These are phyloP conservation scores for Antheraea pernyi DNA, from an alignment of 1,140 invertebrate species.

Conservation along the genomic window DNA sequence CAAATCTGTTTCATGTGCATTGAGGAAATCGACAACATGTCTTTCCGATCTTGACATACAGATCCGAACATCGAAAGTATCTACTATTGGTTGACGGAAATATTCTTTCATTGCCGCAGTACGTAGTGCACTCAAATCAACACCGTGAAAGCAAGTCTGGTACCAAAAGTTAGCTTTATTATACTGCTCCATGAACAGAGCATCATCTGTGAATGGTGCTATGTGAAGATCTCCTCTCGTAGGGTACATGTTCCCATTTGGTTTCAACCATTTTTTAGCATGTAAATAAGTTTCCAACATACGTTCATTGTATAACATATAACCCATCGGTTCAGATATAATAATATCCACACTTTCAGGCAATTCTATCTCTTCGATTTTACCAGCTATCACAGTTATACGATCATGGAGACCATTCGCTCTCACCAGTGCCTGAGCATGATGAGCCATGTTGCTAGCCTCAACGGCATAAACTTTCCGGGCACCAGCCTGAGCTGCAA, in stretches of 20 bases:
- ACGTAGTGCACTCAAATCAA: conserved; percentile 92
- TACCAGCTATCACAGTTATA: conserved; percentile 96
- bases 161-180: conserved; percentile 99
- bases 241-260: conserved; percentile 97
- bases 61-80: conserved; percentile 99
- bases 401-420: conserved; percentile 93
- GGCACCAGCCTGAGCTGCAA: conserved; percentile 98
- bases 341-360: conserved; percentile 98
- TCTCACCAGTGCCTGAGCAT: conserved; percentile 95
- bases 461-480: conserved; percentile 98
- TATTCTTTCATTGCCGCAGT: conserved; percentile 98
- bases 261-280: conserved; percentile 98
- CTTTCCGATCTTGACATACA: conserved; percentile 97
- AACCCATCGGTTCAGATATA: conserved; percentile 99
- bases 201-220: conserved; percentile 99
- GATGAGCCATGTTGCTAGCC: conserved; percentile 98
- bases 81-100: conserved; percentile 98
- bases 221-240: conserved; percentile 97
- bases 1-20: conserved; percentile 95
- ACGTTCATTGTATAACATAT: conserved; percentile 99
- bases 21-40: conserved; percentile 97
- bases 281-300: conserved; percentile 99
- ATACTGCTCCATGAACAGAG: conserved; percentile 98
- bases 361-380: conserved; percentile 98
- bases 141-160: conserved; percentile 98